phyloP scores from a whole-genome alignment of 2,888 invertebrate species.

The Hymenopus coronatus region DNA sequence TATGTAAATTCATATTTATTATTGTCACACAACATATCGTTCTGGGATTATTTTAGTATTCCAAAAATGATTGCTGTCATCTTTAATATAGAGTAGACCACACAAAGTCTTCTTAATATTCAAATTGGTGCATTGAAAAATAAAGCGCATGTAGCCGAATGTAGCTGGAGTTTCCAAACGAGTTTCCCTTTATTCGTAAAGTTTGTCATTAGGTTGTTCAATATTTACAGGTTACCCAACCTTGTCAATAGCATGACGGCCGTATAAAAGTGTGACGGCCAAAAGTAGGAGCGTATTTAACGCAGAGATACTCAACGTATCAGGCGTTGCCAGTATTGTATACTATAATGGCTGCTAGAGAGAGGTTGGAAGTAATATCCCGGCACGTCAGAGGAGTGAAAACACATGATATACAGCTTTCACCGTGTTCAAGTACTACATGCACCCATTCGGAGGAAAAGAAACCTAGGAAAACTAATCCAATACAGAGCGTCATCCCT shows the following conservation, averaged over 20 bases:
- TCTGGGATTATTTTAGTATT: no score
- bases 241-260: neutral
- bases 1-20: no score
- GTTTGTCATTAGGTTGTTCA: neutral
- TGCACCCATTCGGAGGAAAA: neutral
- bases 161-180: neutral
- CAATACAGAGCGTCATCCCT: conserved; percentile 39
- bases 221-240: neutral
- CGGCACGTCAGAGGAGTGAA: conserved; percentile 2
- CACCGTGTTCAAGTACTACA: neutral
- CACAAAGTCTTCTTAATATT: no score
- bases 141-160: neutral
- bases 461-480: conserved; percentile 4
- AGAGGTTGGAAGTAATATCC: conserved; percentile 20
- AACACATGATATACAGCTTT: neutral
- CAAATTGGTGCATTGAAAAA: neutral
- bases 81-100: no score
- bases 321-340: no score
- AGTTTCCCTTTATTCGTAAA: neutral
- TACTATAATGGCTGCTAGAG: conserved; percentile 13
- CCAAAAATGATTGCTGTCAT: no score
- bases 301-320: no score
- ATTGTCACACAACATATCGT: no score
- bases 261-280: neutral
- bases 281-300: neutral